phyloP scores from a whole-genome alignment of 2,888 invertebrate genomes.

The Gymnoscelis rufifasciata region DNA sequence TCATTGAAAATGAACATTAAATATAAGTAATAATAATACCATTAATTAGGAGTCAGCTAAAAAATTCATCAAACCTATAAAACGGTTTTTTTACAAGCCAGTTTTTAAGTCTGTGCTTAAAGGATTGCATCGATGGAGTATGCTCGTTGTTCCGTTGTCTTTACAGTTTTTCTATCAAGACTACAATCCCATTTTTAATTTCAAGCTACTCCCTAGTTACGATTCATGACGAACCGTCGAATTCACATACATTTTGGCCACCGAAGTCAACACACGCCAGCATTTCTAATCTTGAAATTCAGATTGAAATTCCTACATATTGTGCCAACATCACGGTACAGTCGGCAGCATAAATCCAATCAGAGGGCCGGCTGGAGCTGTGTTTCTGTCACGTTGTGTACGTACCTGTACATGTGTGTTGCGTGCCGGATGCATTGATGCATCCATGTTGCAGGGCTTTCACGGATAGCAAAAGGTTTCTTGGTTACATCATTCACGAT shows the following conservation, averaged over 20 bases:
- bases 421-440: conserved; percentile 67
- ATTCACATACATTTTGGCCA: neutral
- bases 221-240: neutral
- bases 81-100: too few relatives aligned
- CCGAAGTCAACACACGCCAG: conserved; percentile 1
- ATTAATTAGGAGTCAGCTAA: too few relatives aligned
- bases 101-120: too few relatives aligned
- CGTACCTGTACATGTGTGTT: conserved; percentile 40
- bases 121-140: too few relatives aligned
- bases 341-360: conserved; percentile 65
- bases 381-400: conserved; percentile 20
- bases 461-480: neutral
- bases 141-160: too few relatives aligned
- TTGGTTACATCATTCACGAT: too few relatives aligned
- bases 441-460: conserved; percentile 48
- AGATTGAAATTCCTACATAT: conserved; percentile 26
- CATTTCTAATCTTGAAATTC: conserved; percentile 16
- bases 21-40: too few relatives aligned
- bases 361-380: conserved; percentile 47
- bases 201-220: too few relatives aligned
- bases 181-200: too few relatives aligned
- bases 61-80: too few relatives aligned
- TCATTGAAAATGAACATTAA: too few relatives aligned
- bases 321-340: conserved; percentile 26
- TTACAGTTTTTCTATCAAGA: too few relatives aligned